These are phyloP conservation scores for Carassius auratus DNA, from an alignment of 2,113 vertebrate genomes.

Conservation along the genomic window DNA sequence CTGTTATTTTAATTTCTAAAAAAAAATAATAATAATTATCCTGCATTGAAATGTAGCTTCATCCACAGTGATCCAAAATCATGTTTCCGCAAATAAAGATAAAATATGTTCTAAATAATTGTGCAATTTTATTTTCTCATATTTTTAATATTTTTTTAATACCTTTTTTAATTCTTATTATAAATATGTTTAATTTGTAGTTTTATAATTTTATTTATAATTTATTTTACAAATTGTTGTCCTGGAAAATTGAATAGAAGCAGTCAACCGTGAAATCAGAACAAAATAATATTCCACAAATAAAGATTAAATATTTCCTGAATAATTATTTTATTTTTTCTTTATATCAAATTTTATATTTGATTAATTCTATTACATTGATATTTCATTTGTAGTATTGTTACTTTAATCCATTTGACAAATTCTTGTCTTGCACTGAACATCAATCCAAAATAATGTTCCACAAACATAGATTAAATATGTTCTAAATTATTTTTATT, in stretches of 20 bases:
- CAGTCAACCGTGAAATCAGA: neutral
- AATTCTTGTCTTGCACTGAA: neutral
- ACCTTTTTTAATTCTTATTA: neutral
- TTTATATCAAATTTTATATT: neutral
- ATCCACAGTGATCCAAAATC: neutral
- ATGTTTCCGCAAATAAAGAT: neutral
- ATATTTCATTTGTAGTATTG: neutral
- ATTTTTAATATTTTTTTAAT: neutral
- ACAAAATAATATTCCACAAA: neutral
- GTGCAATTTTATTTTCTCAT: neutral
- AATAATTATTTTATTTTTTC: neutral
- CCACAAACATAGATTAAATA: neutral
- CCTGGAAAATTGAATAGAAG: too few relatives aligned
- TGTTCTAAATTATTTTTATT: neutral
- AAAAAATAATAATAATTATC: too few relatives aligned
- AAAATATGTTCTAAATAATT: too few relatives aligned
- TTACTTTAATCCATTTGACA: neutral
- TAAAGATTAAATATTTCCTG: neutral
- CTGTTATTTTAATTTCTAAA: neutral
- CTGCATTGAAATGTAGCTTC: neutral
- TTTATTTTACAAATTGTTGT: neutral
- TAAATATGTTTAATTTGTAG: neutral
- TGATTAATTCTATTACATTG: neutral
- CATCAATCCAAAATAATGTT: neutral
- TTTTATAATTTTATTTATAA: neutral